Percentiles rank a stretch among this genome's conserved stretches.
Conservation (phyloP, 1,140 invertebrate genomes). For the Aphelinus certus region DNA sequence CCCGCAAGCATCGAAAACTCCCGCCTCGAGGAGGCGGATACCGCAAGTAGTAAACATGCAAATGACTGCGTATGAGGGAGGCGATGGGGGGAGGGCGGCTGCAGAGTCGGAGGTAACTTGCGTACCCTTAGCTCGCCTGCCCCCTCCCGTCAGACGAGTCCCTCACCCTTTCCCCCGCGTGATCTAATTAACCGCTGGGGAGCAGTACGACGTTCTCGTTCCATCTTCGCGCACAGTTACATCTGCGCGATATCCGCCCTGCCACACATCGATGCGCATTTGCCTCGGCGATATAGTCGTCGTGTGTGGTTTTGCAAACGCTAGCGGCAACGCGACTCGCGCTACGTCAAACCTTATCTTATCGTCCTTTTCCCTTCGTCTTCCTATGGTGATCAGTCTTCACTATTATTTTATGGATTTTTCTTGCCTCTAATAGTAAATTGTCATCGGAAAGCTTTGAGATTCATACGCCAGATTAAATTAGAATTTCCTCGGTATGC, state of each 20-base stretch:
- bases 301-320: neutral
- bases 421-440: no score
- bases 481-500: no score
- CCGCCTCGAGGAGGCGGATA: neutral
- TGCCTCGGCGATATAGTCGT: no score
- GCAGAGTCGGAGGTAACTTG: constrained; percentile 13
- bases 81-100: neutral
- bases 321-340: neutral
- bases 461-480: no score
- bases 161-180: neutral
- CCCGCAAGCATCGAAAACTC: constrained; percentile 17
- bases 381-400: no score
- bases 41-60: constrained; percentile 23
- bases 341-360: neutral
- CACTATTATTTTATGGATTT: no score
- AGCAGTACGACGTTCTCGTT: neutral
- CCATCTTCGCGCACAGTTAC: no score
- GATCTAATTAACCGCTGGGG: constrained; percentile 29
- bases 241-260: no score
- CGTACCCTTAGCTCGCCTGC: neutral
- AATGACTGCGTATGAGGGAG: constrained; percentile 17
- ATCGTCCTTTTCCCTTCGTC: neutral
- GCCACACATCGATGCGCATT: no score
- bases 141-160: neutral
- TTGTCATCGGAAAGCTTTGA: no score